A percentile compares a stretch with the other conserved stretches of the same genome.
Conservation (phyloP, 2,888 invertebrate genomes). For the Schizotus pectinicornis region DNA sequence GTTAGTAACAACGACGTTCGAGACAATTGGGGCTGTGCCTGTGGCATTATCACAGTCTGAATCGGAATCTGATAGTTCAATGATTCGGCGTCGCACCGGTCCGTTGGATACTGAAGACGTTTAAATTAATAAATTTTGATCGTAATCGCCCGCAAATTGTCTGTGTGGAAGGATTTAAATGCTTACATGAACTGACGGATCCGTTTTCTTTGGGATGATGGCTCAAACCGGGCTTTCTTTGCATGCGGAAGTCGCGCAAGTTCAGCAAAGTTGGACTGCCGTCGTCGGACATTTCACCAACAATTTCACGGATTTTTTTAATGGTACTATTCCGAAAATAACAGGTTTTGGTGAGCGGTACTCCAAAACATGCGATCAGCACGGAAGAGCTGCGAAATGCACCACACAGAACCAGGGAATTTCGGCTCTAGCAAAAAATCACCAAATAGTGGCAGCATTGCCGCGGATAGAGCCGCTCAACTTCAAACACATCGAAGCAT, state of each 20-base stretch:
- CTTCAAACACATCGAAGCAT: no score
- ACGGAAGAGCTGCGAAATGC: no score
- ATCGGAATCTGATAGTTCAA: conserved; percentile 59
- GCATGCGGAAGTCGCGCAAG: conserved; percentile 73
- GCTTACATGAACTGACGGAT: conserved; percentile 45
- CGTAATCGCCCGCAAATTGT: not conserved
- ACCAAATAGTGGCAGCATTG: no score
- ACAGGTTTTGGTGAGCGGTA: no score
- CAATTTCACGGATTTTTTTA: no score
- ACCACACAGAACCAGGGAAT: no score
- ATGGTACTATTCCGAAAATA: no score
- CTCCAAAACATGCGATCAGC: no score
- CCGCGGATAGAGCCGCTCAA: no score
- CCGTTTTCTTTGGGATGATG: conserved; percentile 46
- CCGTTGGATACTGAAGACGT: conserved; percentile 37
- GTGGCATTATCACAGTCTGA: conserved; percentile 57
- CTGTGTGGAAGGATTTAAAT: conserved; percentile 5
- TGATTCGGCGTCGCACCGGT: conserved; percentile 23
- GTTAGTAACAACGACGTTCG: conserved; percentile 27
- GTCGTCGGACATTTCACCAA: conserved; percentile 52
- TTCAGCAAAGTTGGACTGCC: conserved; percentile 68
- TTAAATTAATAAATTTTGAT: not conserved
- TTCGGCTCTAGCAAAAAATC: no score
- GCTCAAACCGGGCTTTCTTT: conserved; percentile 63
- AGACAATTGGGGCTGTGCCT: conserved; percentile 6